Evolutionary conservation across 2,888 invertebrate genomes (phyloP).

Genomic region (Scaptomyza parva): DNA sequence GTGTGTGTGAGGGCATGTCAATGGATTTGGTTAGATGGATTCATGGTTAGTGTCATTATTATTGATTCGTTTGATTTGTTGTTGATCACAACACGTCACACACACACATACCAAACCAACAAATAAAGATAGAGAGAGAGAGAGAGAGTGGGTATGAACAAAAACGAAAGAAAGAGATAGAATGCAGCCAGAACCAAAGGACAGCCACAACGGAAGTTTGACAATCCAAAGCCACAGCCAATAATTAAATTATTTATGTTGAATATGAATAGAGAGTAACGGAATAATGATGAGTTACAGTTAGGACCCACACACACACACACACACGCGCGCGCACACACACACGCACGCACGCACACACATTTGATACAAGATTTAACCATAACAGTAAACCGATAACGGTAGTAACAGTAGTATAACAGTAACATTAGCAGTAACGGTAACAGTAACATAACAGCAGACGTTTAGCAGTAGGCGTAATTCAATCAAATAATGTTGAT

Average conservation of each 20-base stretch:
- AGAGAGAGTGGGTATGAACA: slow-evolving; percentile 8
- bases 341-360: slow-evolving; percentile 10
- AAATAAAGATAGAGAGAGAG: not conserved
- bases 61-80: slow-evolving; percentile 45
- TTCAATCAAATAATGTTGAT: slow-evolving; percentile 61
- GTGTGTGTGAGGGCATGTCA: slow-evolving; percentile 15
- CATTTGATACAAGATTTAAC: slow-evolving; percentile 17
- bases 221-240: slow-evolving; percentile 63
- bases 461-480: slow-evolving; percentile 58
- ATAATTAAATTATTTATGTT: slow-evolving; percentile 27
- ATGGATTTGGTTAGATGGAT: slow-evolving; percentile 40
- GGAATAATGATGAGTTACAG: slow-evolving; percentile 31
- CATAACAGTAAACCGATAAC: slow-evolving; percentile 38
- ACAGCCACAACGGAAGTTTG: slow-evolving; percentile 68
- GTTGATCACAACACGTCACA: slow-evolving; percentile 52
- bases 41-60: slow-evolving; percentile 38
- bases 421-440: slow-evolving; percentile 52
- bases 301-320: slow-evolving; percentile 34
- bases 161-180: slow-evolving; percentile 6
- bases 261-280: slow-evolving; percentile 32
- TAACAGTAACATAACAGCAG: slow-evolving; percentile 58
- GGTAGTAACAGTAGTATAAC: slow-evolving; percentile 60
- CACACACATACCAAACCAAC: slow-evolving; percentile 35
- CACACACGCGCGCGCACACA: slow-evolving; percentile 21
- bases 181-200: slow-evolving; percentile 28